phyloP scores from a whole-genome alignment of 2,113 vertebrate genomes.

The Phoxinus phoxinus region DNA sequence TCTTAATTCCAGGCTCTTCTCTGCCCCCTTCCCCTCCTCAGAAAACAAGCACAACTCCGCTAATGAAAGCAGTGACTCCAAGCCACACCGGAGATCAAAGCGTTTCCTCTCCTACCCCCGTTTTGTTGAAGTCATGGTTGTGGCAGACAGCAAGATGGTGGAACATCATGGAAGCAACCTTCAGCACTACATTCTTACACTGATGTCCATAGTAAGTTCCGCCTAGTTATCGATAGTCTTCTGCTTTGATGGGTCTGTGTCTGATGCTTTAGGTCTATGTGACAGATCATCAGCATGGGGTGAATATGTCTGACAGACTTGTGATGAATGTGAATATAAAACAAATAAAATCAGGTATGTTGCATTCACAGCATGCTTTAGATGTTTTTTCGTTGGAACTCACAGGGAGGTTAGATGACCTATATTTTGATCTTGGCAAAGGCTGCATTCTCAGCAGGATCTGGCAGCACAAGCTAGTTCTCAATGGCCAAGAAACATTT shows the following conservation, averaged over 20 bases:
- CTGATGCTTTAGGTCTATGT: slow-evolving; percentile 12
- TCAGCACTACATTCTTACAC: slow-evolving; percentile 94
- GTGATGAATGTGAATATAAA: slow-evolving; percentile 74
- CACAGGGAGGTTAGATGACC: slow-evolving; percentile 67
- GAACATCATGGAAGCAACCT: slow-evolving; percentile 93
- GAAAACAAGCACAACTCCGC: slow-evolving; percentile 66
- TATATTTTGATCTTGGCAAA: slow-evolving; percentile 73
- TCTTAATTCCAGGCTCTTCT: slow-evolving; percentile 74
- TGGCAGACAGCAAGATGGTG: slow-evolving; percentile 96
- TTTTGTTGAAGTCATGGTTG: slow-evolving; percentile 98
- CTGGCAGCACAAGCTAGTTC: slow-evolving; percentile 61
- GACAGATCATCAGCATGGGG: slow-evolving; percentile 60
- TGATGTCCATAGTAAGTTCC: slow-evolving; percentile 98
- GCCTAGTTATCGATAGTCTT: neutral
- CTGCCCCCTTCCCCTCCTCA: slow-evolving; percentile 63
- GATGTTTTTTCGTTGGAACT: slow-evolving; percentile 38
- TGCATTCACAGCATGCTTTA: slow-evolving; percentile 65
- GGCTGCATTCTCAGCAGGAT: slow-evolving; percentile 62
- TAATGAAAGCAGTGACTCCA: slow-evolving; percentile 76
- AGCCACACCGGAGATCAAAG: slow-evolving; percentile 86
- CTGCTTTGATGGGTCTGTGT: slow-evolving; percentile 27
- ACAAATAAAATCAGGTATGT: slow-evolving; percentile 74
- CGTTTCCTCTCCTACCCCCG: slow-evolving; percentile 97
- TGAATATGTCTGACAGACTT: slow-evolving; percentile 68
- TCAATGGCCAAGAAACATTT: slow-evolving; percentile 59